phyloP scores from a whole-genome alignment of 2,888 invertebrate species.

The Catocala nupta region DNA sequence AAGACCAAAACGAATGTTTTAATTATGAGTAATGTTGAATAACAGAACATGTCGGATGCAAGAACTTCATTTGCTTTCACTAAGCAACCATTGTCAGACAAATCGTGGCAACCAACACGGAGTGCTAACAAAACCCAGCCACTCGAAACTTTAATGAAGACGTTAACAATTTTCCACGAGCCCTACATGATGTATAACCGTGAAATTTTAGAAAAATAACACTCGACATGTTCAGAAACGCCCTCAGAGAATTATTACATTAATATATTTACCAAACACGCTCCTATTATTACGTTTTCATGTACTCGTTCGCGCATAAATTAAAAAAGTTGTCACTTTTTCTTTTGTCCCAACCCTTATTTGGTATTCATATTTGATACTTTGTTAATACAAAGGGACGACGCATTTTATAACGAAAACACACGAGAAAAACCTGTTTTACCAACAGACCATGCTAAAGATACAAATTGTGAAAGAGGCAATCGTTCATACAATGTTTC shows the following conservation, averaged over 20 bases:
- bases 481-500: conserved; percentile 80
- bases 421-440: conserved; percentile 85
- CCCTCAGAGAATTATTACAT: conserved; percentile 83
- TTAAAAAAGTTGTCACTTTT: conserved; percentile 85
- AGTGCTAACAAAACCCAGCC: conserved; percentile 33
- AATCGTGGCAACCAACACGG: conserved; percentile 45
- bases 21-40: conserved; percentile 2
- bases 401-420: conserved; percentile 79
- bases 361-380: conserved; percentile 87
- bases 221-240: conserved; percentile 70
- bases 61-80: conserved; percentile 60
- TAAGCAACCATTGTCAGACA: conserved; percentile 53
- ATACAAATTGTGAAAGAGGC: conserved; percentile 87
- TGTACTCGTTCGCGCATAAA: conserved; percentile 86
- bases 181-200: conserved; percentile 79
- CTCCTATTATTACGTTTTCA: conserved; percentile 86
- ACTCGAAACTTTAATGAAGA: conserved; percentile 72
- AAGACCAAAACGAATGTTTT: too few species aligned
- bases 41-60: conserved; percentile 15
- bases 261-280: conserved; percentile 87
- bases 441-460: conserved; percentile 82
- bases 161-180: conserved; percentile 78
- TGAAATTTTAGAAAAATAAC: conserved; percentile 85
- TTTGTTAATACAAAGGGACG: conserved; percentile 85
- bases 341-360: conserved; percentile 87